Conservation (phyloP, 2,797 vertebrate genomes). For the Eupleurogrammus muticus region DNA sequence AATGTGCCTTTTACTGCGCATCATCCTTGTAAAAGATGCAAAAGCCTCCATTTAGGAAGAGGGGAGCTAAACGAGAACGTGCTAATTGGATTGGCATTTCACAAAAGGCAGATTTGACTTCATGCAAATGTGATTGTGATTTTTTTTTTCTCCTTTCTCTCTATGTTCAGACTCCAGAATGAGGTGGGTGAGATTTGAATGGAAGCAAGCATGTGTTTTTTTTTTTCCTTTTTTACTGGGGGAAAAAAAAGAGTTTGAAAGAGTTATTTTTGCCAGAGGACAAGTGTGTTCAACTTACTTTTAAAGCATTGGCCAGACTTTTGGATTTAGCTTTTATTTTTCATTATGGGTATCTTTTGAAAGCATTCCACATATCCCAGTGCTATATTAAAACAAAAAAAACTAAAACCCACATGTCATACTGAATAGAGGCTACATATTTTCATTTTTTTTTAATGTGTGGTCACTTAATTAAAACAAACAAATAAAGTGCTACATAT, state of each 20-base stretch:
- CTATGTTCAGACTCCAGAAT: conserved; percentile 52
- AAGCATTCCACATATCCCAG: neutral
- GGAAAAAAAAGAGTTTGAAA: too few species aligned
- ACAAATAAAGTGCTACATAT: too few species aligned
- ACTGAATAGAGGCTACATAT: too few species aligned
- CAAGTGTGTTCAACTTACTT: conserved; percentile 35
- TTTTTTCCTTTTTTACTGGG: too few species aligned
- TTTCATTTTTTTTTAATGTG: too few species aligned
- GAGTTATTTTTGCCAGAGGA: conserved; percentile 13
- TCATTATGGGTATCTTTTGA: neutral
- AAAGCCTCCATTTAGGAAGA: conserved; percentile 73
- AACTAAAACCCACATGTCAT: neutral
- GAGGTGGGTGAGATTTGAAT: conserved; percentile 65
- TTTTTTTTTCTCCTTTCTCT: conserved; percentile 43
- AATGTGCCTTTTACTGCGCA: conserved; percentile 76
- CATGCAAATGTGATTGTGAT: conserved; percentile 77
- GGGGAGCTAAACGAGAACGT: conserved; percentile 67
- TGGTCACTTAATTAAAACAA: too few species aligned
- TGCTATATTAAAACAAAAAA: neutral
- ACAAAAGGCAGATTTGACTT: conserved; percentile 82
- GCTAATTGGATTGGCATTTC: conserved; percentile 83
- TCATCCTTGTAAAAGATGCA: conserved; percentile 76
- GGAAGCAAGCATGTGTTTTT: conserved; percentile 42
- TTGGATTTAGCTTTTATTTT: conserved; percentile 1
- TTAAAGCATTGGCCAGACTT: conserved; percentile 14